Base-by-base conservation (phyloP, 2,888 invertebrate species). In the Meliscaeva auricollis region DNA sequence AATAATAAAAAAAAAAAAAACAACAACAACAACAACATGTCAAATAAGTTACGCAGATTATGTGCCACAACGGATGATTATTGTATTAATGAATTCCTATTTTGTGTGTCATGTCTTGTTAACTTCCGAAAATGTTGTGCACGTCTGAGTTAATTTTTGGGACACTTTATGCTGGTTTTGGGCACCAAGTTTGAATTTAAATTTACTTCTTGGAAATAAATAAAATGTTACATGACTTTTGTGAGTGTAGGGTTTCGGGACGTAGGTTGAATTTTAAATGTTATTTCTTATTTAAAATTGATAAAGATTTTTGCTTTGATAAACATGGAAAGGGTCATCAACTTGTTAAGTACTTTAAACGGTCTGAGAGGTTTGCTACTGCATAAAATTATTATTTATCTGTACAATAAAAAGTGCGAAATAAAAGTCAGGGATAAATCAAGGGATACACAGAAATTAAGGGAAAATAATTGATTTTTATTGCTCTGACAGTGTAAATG, bases 221-320 rank as follows among this genome's bases (percentile, higher is more conserved):
- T 9, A 17, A 56, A 35, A 69, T 41, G 44, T 70, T 58, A 46
- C 38, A 15, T 66, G 50, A 26, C 38, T 50, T 38, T 26, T 46
- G 20, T 15, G 38, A 32, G 22, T 6, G 38, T 60, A 52, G n/a
- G 9, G 8, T 60, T 41, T 46, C 38, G 1, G 41, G 62, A 72
- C 79, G 66, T 26, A 38, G n/a, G 44, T 38, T 79, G 79, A 70
- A 84, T 84, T 44, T 58, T 66, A 66, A 84, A 58, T 26, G 44
- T 11, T 0, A 58, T 35, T 26, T 44, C 9, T 4, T 15, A 22
- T 4, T 44, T 62, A 52, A 13, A 52, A 54, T 52, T 44, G 17
- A 41, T 58, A 60, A 20, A 77, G 38, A 73, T 66, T 35, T 38
- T 26, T 26, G 26, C 41, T 66, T 66, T 50, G 56, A 66, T 48